Percentiles rank a stretch among this genome's conserved stretches.
These are phyloP conservation scores for Oscheius sp. DNA, from an alignment of 2,888 invertebrate species.

Conservation along the genomic window DNA sequence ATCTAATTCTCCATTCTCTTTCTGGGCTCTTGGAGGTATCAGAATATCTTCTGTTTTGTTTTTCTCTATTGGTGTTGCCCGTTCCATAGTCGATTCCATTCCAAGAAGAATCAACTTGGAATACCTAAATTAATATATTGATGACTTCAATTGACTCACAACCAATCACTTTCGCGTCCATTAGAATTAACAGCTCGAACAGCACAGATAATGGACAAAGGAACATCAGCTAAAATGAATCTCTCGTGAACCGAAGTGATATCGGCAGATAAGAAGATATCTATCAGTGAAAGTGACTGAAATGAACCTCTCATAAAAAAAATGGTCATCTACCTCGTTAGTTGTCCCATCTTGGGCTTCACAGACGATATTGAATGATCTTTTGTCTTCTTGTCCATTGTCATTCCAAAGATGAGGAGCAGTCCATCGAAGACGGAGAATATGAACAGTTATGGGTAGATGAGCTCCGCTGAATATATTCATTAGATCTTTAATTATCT, in stretches of 20 bases:
- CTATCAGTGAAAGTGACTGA: constrained; percentile 14
- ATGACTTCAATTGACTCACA: neutral
- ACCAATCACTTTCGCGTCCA: constrained; percentile 3
- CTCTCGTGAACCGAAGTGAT: constrained; percentile 20
- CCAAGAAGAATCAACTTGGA: constrained; percentile 4
- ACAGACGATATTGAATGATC: neutral
- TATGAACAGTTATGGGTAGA: neutral
- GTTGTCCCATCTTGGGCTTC: constrained; percentile 3
- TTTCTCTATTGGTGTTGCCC: too few species aligned
- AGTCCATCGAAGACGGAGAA: constrained; percentile 10
- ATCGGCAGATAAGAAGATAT: constrained; percentile 11
- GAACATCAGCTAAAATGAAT: neutral
- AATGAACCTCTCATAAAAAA: neutral
- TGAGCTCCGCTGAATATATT: constrained; percentile 1
- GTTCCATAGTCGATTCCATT: neutral
- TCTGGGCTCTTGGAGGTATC: neutral
- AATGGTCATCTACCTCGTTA: neutral
- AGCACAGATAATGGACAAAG: constrained; percentile 14
- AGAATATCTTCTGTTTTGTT: neutral
- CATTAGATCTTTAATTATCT: neutral
- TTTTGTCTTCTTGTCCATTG: neutral
- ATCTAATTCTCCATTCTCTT: neutral
- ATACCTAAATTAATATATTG: constrained; percentile 8
- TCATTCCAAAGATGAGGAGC: constrained; percentile 13
- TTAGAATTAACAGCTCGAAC: constrained; percentile 13